Evolutionary conservation across 2,113 vertebrate species (phyloP).

Genomic region (Chelonoidis abingdonii): DNA sequence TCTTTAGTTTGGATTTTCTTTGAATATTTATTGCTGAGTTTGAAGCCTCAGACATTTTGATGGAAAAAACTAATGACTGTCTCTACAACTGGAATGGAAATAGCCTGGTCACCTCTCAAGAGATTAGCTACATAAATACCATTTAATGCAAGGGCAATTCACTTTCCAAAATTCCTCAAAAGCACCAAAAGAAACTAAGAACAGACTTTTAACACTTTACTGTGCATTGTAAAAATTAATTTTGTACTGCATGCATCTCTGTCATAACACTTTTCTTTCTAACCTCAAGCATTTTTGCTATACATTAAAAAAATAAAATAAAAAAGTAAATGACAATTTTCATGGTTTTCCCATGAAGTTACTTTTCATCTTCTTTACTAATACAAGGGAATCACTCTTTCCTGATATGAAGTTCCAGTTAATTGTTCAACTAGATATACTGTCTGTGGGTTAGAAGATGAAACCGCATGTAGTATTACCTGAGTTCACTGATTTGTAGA

Average conservation of each 20-base stretch:
- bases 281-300: conserved; percentile 41
- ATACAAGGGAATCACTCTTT: conserved; percentile 41
- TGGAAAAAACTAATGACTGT: background rate
- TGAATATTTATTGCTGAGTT: conserved; percentile 1
- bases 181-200: conserved; percentile 12
- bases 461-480: conserved; percentile 67
- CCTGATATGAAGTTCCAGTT: conserved; percentile 49
- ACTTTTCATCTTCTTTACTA: conserved; percentile 37
- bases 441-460: conserved; percentile 51
- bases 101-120: conserved; percentile 69
- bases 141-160: background rate
- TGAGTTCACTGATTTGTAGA: conserved; percentile 79
- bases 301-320: background rate
- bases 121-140: conserved; percentile 16
- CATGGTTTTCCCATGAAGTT: background rate
- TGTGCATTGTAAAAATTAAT: background rate
- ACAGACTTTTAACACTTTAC: background rate
- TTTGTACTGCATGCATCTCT: conserved; percentile 37
- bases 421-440: conserved; percentile 36
- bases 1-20: background rate
- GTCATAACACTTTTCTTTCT: background rate
- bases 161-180: conserved; percentile 23
- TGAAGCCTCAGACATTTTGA: conserved; percentile 24
- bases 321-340: conserved; percentile 15
- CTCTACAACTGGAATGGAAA: conserved; percentile 54